phyloP scores from a whole-genome alignment of 2,888 invertebrate species.

The Aporophyla nigra region DNA sequence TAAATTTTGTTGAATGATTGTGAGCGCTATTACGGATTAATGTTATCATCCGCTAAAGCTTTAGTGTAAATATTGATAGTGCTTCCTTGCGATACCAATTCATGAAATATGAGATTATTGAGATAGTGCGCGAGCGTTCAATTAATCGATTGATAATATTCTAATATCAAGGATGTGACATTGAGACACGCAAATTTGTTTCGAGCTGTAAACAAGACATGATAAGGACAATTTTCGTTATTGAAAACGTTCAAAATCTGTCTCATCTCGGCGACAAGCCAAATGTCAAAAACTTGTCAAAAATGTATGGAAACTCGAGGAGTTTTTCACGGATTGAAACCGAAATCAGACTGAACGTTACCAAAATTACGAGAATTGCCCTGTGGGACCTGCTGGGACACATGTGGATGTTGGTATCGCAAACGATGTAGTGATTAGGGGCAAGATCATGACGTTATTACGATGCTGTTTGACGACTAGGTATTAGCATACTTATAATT shows the following conservation, averaged over 20 bases:
- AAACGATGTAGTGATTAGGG: not conserved
- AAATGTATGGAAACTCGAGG: too few relatives aligned
- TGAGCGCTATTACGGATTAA: not conserved
- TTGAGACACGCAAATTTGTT: not conserved
- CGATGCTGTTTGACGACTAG: not conserved
- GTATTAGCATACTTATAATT: not conserved
- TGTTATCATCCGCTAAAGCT: not conserved
- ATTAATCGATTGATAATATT: slow-evolving; percentile 4
- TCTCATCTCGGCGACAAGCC: too few relatives aligned
- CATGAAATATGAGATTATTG: slow-evolving; percentile 2
- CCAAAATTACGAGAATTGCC: too few relatives aligned
- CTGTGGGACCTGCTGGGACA: too few relatives aligned
- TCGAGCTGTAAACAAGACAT: not conserved
- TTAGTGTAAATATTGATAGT: slow-evolving; percentile 24
- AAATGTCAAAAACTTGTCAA: too few relatives aligned
- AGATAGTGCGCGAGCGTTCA: slow-evolving; percentile 15
- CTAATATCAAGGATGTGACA: slow-evolving; percentile 1
- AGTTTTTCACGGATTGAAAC: too few relatives aligned
- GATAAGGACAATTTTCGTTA: too few relatives aligned
- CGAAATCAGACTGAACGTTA: too few relatives aligned
- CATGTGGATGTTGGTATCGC: too few relatives aligned
- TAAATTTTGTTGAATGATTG: too few relatives aligned
- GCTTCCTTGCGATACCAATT: slow-evolving; percentile 1
- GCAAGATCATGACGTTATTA: not conserved
- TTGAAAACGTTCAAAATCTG: too few relatives aligned